Conservation (phyloP, 2,888 invertebrate genomes). For the Machimus rusticus region DNA sequence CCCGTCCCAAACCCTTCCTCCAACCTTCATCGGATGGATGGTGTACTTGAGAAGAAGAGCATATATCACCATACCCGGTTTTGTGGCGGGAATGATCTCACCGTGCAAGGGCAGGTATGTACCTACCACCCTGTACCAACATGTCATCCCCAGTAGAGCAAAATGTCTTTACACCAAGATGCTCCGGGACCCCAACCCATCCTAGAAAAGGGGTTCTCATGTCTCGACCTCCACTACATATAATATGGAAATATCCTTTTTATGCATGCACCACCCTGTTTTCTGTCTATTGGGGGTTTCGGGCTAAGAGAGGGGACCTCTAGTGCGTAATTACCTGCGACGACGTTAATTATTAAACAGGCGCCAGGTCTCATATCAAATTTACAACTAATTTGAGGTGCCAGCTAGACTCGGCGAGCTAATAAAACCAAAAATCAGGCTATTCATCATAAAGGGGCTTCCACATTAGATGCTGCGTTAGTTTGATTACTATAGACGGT, state of each 20-base stretch:
- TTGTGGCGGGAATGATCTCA: constrained; percentile 4
- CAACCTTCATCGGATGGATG: constrained; percentile 10
- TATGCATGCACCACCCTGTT: not conserved
- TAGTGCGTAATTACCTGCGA: constrained; percentile 12
- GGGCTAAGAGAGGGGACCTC: not conserved
- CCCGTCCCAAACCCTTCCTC: not conserved
- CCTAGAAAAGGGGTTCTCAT: not conserved
- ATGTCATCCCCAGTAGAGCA: not conserved
- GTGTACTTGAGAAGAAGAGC: not conserved
- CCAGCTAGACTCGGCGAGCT: not conserved
- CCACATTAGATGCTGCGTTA: not conserved
- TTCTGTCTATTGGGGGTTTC: not conserved
- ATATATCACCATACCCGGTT: not conserved
- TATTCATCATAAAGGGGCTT: not conserved
- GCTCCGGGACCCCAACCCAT: not conserved
- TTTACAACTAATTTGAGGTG: constrained; percentile 14
- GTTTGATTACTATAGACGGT: not conserved
- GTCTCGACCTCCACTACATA: not conserved
- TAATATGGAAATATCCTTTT: not conserved
- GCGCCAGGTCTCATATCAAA: not conserved
- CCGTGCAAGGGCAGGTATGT: not conserved
- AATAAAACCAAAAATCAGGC: not conserved
- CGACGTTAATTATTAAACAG: not conserved
- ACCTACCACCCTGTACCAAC: not conserved
- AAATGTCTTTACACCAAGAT: not conserved